Base-by-base conservation (phyloP, 2,888 invertebrate genomes). In the Pachymerium ferrugineum region DNA sequence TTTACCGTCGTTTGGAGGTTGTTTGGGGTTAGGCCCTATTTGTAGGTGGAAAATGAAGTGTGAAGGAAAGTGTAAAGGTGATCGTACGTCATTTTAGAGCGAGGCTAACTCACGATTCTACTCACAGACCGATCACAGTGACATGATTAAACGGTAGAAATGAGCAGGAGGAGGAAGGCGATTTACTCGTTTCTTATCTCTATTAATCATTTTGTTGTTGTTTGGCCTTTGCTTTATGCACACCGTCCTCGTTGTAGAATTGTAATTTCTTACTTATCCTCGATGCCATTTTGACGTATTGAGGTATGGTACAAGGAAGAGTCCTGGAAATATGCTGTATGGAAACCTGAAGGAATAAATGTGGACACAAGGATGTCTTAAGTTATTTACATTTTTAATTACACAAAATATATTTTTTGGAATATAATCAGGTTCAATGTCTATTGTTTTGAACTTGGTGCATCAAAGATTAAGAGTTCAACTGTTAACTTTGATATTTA, bases 51-150 rank as follows among this genome's bases (percentile, higher is more conserved):
- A 68, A 33, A 70, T 70, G 70, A 70, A 70, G 70, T 70, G 70
- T 70, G 70, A 70, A 70, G 31, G 14, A 33, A 70, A 35, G 70
- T 70, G 70, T 70, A 70, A 70, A 70, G 70, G 70, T 70, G 70
- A 33, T 33, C 33, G 70, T 70, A 70, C 25, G 70, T 70, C 70
- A 70, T 33, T 47, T n/a, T 47, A 22, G 19, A 47, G 19, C 47
- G 47, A 47, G 47, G 47, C 47, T n/a, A 47, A 47, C 47, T 47
- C 47, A 47, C 47, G 47, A 47, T 22, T 47, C 22, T 5, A 19
- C 47, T 10, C 38, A 38, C 42, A 16, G 47, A 22, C 47, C 47
- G 22, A 47, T 47, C 47, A 47, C 16, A 47, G 22, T 16, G 47
- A 47, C 47, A 47, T 47, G 47, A 47, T 47, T 47, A 47, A 47